These are phyloP conservation scores for Cephalophus harveyi DNA, from an alignment of 2,113 vertebrate genomes.

Conservation along the genomic window DNA sequence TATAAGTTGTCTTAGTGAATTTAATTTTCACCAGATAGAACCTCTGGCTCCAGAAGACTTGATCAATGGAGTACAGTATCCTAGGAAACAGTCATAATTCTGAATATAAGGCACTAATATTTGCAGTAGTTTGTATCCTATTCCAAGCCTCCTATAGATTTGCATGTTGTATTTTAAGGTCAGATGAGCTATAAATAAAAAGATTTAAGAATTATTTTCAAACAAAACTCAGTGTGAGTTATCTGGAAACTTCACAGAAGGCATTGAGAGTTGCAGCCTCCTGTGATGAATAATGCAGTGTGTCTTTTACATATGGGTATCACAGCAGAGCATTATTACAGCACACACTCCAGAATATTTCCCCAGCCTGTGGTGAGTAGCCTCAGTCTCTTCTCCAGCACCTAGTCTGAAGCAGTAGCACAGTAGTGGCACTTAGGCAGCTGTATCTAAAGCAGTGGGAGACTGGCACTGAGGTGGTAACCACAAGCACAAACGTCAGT, in stretches of 20 bases:
- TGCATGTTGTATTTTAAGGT: background rate
- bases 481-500: background rate
- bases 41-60: background rate
- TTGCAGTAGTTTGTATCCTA: background rate
- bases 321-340: background rate
- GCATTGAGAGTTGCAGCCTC: background rate
- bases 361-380: background rate
- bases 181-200: slow-evolving; percentile 1
- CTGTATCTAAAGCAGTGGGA: background rate
- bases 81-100: background rate
- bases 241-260: background rate
- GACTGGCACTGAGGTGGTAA: too few species aligned
- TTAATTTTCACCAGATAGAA: slow-evolving; percentile 2
- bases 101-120: background rate
- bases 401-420: background rate
- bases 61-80: background rate
- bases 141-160: background rate
- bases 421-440: background rate
- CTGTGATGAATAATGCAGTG: background rate
- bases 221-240: background rate
- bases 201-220: background rate
- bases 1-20: background rate
- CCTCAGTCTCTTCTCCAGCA: background rate
- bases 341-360: too few species aligned
- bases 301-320: background rate